phyloP scores from a whole-genome alignment of 2,888 invertebrate genomes.

The Glaucopsyche alexis region DNA sequence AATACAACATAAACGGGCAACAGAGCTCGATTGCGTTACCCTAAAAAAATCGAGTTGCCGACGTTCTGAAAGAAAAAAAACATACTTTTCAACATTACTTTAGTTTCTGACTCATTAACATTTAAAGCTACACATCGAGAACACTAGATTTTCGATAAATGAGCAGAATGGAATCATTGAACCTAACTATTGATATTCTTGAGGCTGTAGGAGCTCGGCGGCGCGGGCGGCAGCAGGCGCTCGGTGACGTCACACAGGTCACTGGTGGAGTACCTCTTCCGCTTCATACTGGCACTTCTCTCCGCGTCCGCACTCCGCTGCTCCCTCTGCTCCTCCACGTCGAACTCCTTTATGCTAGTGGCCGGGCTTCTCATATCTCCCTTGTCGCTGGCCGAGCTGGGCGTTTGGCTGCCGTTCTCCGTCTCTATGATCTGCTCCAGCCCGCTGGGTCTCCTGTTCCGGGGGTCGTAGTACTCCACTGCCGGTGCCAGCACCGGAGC shows the following conservation, averaged over 20 bases:
- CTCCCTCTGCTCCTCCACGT: slow-evolving; percentile 57
- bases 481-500: slow-evolving; percentile 64
- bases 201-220: slow-evolving; percentile 83
- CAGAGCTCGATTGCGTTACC: background rate
- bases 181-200: slow-evolving; percentile 75
- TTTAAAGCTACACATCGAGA: slow-evolving; percentile 38
- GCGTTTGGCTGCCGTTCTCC: slow-evolving; percentile 68
- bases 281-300: slow-evolving; percentile 56
- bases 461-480: slow-evolving; percentile 71
- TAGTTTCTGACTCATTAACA: slow-evolving; percentile 28
- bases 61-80: background rate
- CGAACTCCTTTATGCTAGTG: slow-evolving; percentile 60
- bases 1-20: background rate
- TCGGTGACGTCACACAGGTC: slow-evolving; percentile 82
- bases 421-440: slow-evolving; percentile 73
- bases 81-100: background rate
- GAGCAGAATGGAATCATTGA: slow-evolving; percentile 64
- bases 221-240: slow-evolving; percentile 77
- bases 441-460: slow-evolving; percentile 62
- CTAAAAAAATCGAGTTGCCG: background rate
- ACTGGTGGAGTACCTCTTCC: slow-evolving; percentile 84
- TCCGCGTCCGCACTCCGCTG: slow-evolving; percentile 60
- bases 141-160: slow-evolving; percentile 55
- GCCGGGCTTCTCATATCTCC: slow-evolving; percentile 56
- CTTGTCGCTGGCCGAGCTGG: slow-evolving; percentile 66